These are phyloP conservation scores for Eidolon dupreanum DNA, from an alignment of 2,797 vertebrate species.

Conservation along the genomic window DNA sequence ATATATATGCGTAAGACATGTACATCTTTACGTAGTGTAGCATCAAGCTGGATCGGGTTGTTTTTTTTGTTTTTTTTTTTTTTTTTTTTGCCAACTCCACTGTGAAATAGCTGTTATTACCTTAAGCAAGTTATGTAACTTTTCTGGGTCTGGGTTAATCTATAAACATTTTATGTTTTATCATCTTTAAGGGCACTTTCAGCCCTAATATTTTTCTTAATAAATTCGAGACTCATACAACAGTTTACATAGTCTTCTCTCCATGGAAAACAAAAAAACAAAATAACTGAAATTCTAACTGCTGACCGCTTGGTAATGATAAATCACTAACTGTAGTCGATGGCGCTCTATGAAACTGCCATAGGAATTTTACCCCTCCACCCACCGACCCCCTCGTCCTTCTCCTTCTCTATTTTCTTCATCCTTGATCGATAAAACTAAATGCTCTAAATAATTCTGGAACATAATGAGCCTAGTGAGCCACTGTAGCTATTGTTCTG, in stretches of 20 bases:
- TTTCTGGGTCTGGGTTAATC: neutral
- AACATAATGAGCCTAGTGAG: neutral
- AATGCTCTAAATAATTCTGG: neutral
- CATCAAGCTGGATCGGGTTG: neutral
- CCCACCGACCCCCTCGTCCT: neutral
- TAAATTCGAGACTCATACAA: conserved; percentile 10
- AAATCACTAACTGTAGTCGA: neutral
- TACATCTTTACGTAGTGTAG: neutral
- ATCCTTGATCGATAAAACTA: neutral
- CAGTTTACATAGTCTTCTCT: neutral
- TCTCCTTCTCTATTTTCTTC: conserved; percentile 11
- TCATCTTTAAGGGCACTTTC: neutral
- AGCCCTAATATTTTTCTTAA: neutral
- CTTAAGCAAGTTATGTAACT: neutral
- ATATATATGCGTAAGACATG: neutral
- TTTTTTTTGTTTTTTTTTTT: too few relatives aligned
- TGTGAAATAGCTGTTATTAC: neutral
- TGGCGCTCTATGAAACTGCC: neutral
- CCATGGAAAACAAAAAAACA: neutral
- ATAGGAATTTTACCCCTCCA: neutral
- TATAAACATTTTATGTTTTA: neutral
- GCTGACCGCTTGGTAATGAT: neutral
- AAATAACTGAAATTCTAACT: conserved; percentile 9
- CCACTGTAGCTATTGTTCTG: neutral
- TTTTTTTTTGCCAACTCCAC: neutral